Conservation (phyloP, 2,113 vertebrate genomes). For the Apistogramma diplotaenia region DNA sequence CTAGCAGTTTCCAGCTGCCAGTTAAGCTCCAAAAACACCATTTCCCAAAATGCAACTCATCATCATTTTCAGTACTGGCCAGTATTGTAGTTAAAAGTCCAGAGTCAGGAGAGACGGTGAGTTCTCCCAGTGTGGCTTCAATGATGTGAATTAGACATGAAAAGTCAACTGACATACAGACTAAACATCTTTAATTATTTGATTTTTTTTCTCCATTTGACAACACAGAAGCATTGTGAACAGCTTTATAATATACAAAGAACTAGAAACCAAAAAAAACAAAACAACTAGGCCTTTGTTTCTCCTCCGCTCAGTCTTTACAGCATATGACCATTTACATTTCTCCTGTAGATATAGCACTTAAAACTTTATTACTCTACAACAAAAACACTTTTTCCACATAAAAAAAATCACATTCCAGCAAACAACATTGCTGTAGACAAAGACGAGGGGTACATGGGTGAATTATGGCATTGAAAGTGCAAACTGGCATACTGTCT, state of each 20-base stretch:
- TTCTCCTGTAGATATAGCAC: constrained; percentile 28
- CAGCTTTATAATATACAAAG: constrained; percentile 57
- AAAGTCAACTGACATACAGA: constrained; percentile 8
- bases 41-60: background rate
- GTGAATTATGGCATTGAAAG: constrained; percentile 17
- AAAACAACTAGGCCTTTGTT: constrained; percentile 38
- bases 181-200: constrained; percentile 58
- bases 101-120: no score
- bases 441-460: background rate
- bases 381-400: background rate
- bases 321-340: constrained; percentile 18
- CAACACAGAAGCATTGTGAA: constrained; percentile 60
- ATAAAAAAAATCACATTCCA: background rate
- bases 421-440: background rate
- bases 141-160: background rate
- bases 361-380: constrained; percentile 17
- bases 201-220: constrained; percentile 5
- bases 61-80: background rate
- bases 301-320: background rate
- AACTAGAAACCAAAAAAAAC: constrained; percentile 43
- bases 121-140: background rate
- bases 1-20: no score
- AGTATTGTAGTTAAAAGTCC: no score
- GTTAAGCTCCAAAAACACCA: background rate
- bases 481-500: background rate